Evolutionary conservation across 2,113 vertebrate genomes (phyloP).

Genomic region (Sinocyclocheilus maitianheensis): DNA sequence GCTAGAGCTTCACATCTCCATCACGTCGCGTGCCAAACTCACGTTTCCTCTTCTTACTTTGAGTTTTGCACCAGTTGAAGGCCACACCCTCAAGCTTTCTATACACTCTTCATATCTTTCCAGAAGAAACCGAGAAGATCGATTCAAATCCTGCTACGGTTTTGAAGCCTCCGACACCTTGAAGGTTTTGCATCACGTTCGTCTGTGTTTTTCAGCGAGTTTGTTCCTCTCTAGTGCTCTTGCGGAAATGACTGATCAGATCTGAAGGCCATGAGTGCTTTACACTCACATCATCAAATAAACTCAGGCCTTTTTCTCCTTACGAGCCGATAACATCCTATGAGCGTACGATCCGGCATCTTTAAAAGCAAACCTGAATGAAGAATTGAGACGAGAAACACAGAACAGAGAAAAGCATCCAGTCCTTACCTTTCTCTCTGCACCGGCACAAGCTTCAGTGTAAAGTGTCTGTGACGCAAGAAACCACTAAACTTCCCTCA

Average conservation of each 20-base stretch:
- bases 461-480: slow-evolving; percentile 76
- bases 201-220: background rate
- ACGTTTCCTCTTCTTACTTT: slow-evolving; percentile 67
- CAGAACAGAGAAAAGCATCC: slow-evolving; percentile 39
- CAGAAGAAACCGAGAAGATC: slow-evolving; percentile 24
- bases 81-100: slow-evolving; percentile 74
- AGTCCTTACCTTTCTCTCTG: slow-evolving; percentile 73
- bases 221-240: slow-evolving; percentile 31
- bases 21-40: slow-evolving; percentile 35
- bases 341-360: background rate
- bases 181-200: background rate
- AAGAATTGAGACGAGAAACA: slow-evolving; percentile 46
- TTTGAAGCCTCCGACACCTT: background rate
- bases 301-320: background rate
- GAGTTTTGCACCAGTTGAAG: slow-evolving; percentile 59
- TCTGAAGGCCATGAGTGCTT: slow-evolving; percentile 37
- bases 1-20: background rate
- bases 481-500: slow-evolving; percentile 81
- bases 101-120: slow-evolving; percentile 46
- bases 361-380: background rate
- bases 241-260: slow-evolving; percentile 57
- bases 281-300: slow-evolving; percentile 41
- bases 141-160: background rate
- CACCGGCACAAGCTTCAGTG: slow-evolving; percentile 69
- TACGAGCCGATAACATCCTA: background rate